Conservation (phyloP, 2,797 vertebrate genomes). For the Artibeus jamaicensis region DNA sequence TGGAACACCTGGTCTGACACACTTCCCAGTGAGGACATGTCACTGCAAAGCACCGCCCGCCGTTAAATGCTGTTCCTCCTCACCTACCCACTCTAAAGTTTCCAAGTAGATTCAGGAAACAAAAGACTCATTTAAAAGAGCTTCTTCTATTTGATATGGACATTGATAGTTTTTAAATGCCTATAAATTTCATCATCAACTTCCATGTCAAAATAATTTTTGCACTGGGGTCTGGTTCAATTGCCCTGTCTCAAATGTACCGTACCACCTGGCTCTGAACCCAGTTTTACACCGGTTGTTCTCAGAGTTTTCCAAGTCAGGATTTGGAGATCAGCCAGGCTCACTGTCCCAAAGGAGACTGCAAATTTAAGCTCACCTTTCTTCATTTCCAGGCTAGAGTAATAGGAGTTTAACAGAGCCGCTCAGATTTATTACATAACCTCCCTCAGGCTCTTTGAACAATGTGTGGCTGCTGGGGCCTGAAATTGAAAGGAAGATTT, state of each 20-base stretch:
- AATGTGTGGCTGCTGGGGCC: background rate
- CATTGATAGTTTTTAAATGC: background rate
- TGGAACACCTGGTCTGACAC: background rate
- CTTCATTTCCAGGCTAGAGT: background rate
- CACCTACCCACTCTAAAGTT: background rate
- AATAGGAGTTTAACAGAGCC: background rate
- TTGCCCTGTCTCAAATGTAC: background rate
- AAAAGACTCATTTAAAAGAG: conserved; percentile 27
- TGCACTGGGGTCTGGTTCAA: background rate
- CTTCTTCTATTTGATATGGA: background rate
- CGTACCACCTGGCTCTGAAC: background rate
- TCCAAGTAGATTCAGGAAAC: background rate
- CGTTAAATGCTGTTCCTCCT: background rate
- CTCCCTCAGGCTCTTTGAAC: background rate
- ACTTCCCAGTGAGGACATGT: background rate
- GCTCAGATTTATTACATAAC: background rate
- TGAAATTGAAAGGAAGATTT: background rate
- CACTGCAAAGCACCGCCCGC: background rate
- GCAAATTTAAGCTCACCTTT: background rate
- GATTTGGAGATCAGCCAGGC: background rate
- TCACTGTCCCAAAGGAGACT: background rate
- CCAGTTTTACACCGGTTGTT: background rate
- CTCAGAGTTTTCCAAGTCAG: background rate
- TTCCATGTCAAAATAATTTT: background rate
- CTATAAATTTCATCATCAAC: background rate